A percentile compares a stretch with the other conserved stretches of the same genome.
Conservation (phyloP, 2,113 vertebrate species). For the Syngnathus scovelli region DNA sequence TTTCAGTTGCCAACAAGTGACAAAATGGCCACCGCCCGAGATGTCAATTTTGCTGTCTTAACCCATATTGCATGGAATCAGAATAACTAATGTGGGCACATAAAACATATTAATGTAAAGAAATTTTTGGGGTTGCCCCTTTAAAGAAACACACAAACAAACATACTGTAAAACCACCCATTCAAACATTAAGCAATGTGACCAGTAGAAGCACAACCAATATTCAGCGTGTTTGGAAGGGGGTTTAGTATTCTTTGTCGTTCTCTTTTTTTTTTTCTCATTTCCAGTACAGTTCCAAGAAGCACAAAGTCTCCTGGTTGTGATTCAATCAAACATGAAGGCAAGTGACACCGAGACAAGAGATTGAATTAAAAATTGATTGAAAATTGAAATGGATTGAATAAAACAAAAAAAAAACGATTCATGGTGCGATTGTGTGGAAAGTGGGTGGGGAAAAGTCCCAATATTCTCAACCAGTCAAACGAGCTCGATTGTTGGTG, state of each 20-base stretch:
- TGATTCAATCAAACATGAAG: slow-evolving; percentile 34
- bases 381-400: not conserved
- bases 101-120: too few species aligned
- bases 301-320: slow-evolving; percentile 28
- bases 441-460: slow-evolving; percentile 31
- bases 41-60: too few species aligned
- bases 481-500: slow-evolving; percentile 29
- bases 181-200: slow-evolving; percentile 36
- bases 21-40: too few species aligned
- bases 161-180: slow-evolving; percentile 22
- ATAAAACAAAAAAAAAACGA: not conserved
- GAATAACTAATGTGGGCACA: too few species aligned
- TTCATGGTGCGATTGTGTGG: slow-evolving; percentile 51
- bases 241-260: slow-evolving; percentile 9
- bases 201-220: slow-evolving; percentile 47
- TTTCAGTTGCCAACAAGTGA: not conserved
- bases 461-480: slow-evolving; percentile 23
- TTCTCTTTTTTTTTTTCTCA: slow-evolving; percentile 11
- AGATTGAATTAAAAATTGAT: not conserved
- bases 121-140: too few species aligned
- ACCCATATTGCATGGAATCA: too few species aligned
- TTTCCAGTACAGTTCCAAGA: slow-evolving; percentile 27
- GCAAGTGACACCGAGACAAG: slow-evolving; percentile 42
- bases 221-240: slow-evolving; percentile 58
- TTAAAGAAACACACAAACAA: slow-evolving; percentile 21